Base-by-base conservation (phyloP, 2,113 vertebrate species). In the Hipposideros armiger region DNA sequence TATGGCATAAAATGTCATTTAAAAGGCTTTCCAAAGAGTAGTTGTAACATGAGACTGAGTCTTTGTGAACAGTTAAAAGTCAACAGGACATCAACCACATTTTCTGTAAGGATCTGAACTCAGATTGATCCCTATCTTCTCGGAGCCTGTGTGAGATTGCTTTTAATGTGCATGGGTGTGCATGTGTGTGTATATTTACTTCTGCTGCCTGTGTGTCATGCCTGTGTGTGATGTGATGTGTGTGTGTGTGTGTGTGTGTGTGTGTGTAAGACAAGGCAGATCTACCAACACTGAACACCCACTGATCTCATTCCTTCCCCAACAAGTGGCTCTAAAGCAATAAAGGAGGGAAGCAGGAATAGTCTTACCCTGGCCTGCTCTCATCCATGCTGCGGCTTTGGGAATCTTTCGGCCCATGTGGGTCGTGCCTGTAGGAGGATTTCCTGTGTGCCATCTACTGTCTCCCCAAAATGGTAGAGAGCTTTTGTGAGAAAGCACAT, bases 41-140 rank as follows among this genome's bases (percentile, higher is more conserved):
- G 16, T 62, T 47, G 11, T 22, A 11, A 64, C 20, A 47, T 47
- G 58, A 76, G 15, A 45, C 28, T 56, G 74, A 87, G 22, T 50
- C 40, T 82, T 83, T 26, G 36, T 45, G 67, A 76, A 70, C 4
- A 84, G 76, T 87, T 64, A 11, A 64, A 72, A 11, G 24, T 47
- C 74, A 45, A 42, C 10, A 91, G 50, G 47, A 22, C 2, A 9
- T 11, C 56, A 42, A 26, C 62, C 8, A 45, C 50, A 70, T 82
- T 82, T 88, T 87, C 77, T 54, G 11, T 42, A 84, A 93, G 81
- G 73, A 22, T 45, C 40, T 20, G n/a, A 88, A 82, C 90, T 47
- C 52, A 77, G 28, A 40, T 26, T 26, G 28, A 26, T 8, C 42
- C 6, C 11, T 20, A 0, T 56, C 42, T 69, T 82, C 76, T 26